Base-by-base conservation (phyloP, 2,113 vertebrate species). In the Promerops cafer region DNA sequence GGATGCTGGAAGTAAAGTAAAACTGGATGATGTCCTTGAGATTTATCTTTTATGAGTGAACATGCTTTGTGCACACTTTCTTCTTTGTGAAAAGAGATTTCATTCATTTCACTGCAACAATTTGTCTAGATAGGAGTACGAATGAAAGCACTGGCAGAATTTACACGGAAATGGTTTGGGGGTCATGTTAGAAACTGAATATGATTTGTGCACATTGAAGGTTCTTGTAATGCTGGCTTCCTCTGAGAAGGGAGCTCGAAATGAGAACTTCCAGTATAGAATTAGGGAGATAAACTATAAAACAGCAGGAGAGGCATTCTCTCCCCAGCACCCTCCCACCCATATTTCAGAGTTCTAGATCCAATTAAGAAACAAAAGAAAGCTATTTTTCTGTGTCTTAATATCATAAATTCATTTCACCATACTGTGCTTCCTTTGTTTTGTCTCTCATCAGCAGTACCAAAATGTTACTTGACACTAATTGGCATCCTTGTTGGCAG, bases 401-500 rank as follows among this genome's bases (percentile, higher is more conserved):
- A 20, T 61, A 66, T 40, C 37, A 31, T 66, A 92, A 91, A 78
- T 91, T 69, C 3, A 39, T 88, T 93, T 90, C 49, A 47, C 45
- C 70, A 42, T 69, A 56, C 30, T 75, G 16, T 44, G 24, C 22
- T 88, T 30, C 84, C 47, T 90, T 74, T 79, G 39, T 68, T 78
- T 87, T 63, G 30, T 88, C 72, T 93, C 47, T 83, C 87, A 64
- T n/a, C 66, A 78, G 20, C 50, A 72, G 28, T 59, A 94, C 45
- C 77, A 94, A 89, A 91, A 90, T 71, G 44, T 90, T 85, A 56
- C 59, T 87, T 88, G 95, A 94, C 71, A 56, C 44, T 95, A 94
- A 94, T 90, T 88, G 92, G 33, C 71, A 72, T 83, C 63, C 42
- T 87, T 91, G 74, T 93, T 91, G 83, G 68, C 85, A 93, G 81